Evolutionary conservation across 2,113 vertebrate genomes (phyloP).

Genomic region (Corythornis madagascariensis): DNA sequence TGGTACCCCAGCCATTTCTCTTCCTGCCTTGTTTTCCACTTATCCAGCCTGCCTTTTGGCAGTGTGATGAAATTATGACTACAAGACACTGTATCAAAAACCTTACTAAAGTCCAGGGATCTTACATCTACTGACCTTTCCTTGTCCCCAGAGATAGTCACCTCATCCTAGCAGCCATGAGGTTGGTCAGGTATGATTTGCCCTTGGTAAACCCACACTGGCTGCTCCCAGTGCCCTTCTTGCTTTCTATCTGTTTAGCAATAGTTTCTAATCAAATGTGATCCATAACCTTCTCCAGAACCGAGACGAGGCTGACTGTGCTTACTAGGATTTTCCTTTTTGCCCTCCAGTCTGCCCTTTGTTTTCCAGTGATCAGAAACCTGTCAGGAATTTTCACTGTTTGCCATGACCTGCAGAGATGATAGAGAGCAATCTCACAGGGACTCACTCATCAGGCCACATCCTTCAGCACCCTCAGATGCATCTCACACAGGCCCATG

Average conservation of each 20-base stretch:
- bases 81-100: not conserved
- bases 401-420: not conserved
- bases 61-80: not conserved
- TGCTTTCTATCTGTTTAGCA: not conserved
- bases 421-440: not conserved
- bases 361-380: not conserved
- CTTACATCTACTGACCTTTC: rapidly evolving
- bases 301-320: not conserved
- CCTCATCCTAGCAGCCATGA: not conserved
- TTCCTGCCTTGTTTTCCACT: not conserved
- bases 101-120: not conserved
- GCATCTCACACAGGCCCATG: not conserved
- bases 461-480: not conserved
- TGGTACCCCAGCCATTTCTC: not conserved
- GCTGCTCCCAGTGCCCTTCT: not conserved
- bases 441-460: not conserved
- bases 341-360: not conserved
- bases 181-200: not conserved
- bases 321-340: not conserved
- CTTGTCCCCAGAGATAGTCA: not conserved
- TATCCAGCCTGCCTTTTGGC: not conserved
- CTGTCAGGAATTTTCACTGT: not conserved
- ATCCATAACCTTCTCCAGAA: not conserved
- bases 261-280: not conserved
- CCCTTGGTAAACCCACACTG: not conserved